Percentiles rank a stretch among this genome's conserved stretches.
phyloP scores from a whole-genome alignment of 1,140 invertebrate species.

The Chrysoperla carnea region DNA sequence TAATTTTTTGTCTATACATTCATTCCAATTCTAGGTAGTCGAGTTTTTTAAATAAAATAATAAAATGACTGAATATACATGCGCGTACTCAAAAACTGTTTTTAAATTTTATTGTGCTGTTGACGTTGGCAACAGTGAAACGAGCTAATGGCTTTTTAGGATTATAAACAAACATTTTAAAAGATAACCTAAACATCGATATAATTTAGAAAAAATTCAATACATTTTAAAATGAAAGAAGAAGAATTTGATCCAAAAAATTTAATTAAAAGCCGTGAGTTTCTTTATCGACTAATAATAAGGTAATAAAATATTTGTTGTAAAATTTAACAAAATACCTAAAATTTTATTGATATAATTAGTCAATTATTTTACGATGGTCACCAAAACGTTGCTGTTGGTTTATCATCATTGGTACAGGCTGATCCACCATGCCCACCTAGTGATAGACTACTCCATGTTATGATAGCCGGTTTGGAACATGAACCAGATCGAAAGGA shows the following conservation, averaged over 20 bases:
- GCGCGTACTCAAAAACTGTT: no score
- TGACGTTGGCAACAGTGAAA: no score
- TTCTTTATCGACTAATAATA: constrained; percentile 72
- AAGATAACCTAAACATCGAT: no score
- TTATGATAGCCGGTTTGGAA: constrained; percentile 73
- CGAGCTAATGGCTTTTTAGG: no score
- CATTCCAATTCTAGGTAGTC: no score
- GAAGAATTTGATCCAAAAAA: constrained; percentile 49
- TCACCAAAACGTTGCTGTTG: constrained; percentile 74
- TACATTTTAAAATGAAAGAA: constrained; percentile 27
- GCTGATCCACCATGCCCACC: constrained; percentile 86
- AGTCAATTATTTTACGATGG: constrained; percentile 91
- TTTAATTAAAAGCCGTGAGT: constrained; percentile 63
- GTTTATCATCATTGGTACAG: constrained; percentile 60
- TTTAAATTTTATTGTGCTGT: no score
- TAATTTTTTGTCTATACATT: no score
- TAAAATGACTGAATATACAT: no score
- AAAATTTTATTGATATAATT: constrained; percentile 18
- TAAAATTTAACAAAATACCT: constrained; percentile 9
- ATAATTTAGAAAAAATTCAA: no score
- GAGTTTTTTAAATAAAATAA: no score
- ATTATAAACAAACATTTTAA: no score
- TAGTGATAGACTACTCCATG: constrained; percentile 71
- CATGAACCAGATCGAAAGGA: constrained; percentile 64
- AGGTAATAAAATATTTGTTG: constrained; percentile 36